Evolutionary conservation across 1,140 invertebrate species (phyloP), one percentile per base, ranked within the genome.

Genomic region (Bacillus rossius): DNA sequence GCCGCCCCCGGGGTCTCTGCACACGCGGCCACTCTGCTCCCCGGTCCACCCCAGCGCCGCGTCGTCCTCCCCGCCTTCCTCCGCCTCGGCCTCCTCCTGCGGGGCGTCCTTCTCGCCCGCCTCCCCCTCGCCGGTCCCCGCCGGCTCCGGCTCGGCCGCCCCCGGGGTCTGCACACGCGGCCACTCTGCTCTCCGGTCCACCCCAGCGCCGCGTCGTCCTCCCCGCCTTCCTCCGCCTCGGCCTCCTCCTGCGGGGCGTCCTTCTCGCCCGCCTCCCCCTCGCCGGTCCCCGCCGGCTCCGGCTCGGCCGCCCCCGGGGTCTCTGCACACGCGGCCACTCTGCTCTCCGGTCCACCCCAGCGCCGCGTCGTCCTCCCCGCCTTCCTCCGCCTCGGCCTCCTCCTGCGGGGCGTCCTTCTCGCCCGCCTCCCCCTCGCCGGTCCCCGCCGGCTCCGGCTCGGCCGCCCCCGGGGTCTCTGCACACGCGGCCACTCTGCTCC

Each of bases 371-470:
- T 57, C 47, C 38, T 57, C 60, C 55, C 55, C 61, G 42, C 76
- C 77, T 26, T 69, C 70, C 0, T 55, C 56, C n/a, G 73, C 71
- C 14, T 71, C 71, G 20, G 75, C 74, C 17, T 52, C 64, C 7
- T 70, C 68, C 2, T 38, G 60, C 48, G 71, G 70, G 29, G 26
- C 63, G 25, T 71, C 73, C 25, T 38, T 59, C 55, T 74, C 34
- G 13, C 47, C 68, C 19, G 25, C 19, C n/a, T 47, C 45, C 37
- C 49, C 25, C 40, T 66, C 71, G 37, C 64, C 67, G 10, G 64
- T 69, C 57, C 69, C 69, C n/a, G 56, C 53, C 17, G 65, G 69
- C 53, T 73, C 71, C 40, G 73, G 75, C 59, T 73, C 72, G 10
- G 54, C 52, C 17, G 17, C n/a, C n/a, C 3, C 7, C 14, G 23